These are phyloP conservation scores for Tuberolachnus salignus DNA, from an alignment of 2,888 invertebrate genomes.

Conservation along the genomic window DNA sequence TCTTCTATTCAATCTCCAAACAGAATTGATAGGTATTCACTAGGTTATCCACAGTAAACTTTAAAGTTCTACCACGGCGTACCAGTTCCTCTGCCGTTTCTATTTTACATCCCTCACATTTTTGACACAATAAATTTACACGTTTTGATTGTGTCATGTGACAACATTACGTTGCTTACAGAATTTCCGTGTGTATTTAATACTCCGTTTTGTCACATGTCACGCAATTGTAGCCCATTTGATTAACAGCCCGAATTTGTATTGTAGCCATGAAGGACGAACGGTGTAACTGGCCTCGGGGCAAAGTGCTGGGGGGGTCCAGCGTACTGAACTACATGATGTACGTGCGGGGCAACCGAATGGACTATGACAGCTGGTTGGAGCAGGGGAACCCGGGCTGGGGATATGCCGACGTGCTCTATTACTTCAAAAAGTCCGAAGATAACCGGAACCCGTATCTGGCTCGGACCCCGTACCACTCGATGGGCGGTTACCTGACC, in stretches of 20 bases:
- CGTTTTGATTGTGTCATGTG: too few relatives aligned
- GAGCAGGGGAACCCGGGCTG: constrained; percentile 85
- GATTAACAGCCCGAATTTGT: not conserved
- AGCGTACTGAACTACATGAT: constrained; percentile 91
- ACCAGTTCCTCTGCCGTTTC: too few relatives aligned
- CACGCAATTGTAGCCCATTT: too few relatives aligned
- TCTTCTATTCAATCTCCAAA: too few relatives aligned
- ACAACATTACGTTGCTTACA: too few relatives aligned
- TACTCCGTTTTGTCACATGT: too few relatives aligned
- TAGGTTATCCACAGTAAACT: too few relatives aligned
- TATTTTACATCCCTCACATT: too few relatives aligned
- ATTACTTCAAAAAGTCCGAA: constrained; percentile 90
- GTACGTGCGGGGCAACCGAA: constrained; percentile 85
- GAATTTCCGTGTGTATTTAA: too few relatives aligned
- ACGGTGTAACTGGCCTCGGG: constrained; percentile 89
- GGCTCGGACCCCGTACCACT: constrained; percentile 78
- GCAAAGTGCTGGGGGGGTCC: constrained; percentile 89
- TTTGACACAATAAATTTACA: too few relatives aligned
- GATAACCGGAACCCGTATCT: constrained; percentile 87
- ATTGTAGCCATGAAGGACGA: constrained; percentile 79
- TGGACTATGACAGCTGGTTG: constrained; percentile 91
- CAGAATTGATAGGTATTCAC: too few relatives aligned
- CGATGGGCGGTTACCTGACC: constrained; percentile 80
- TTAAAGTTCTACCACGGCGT: too few relatives aligned
- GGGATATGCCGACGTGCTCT: constrained; percentile 78